Evolutionary conservation across 2,888 invertebrate genomes (phyloP), one percentile per base, ranked within the genome.

Genomic region (Pollenia angustigena): DNA sequence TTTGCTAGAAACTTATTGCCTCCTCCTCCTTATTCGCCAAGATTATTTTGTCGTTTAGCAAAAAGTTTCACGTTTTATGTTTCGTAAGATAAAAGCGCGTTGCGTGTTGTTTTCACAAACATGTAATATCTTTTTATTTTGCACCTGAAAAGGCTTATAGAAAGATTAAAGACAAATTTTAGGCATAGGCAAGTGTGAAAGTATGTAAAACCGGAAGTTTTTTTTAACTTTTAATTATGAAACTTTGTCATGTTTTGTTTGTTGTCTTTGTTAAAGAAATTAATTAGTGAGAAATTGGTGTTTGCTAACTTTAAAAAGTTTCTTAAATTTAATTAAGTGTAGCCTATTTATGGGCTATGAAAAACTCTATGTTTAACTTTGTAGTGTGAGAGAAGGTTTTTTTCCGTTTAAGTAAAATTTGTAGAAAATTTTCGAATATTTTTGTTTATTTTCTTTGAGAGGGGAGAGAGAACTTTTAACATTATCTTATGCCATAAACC

Each of bases 31-130:
- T 44, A 32, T 0, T 50, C 44, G 1, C 44, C 14, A 4, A 23
- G 11, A 18, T 42, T 7, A 71, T 44, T 56, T 56, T 44, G 10
- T 4, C 44, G 6, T 23, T 56, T 23, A 44, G 18, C 12, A 23
- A 71, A 54, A 56, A 23, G 8, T 56, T 44, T 71, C 71, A 71
- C 71, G 71, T 71, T 71, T 71, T 54, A 54, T 54, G 16, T 46
- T 42, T 42, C 12, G 16, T 40, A 12, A 54, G 52, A 69, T 50
- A 42, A 52, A 42, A 52, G 8, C 14, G 66, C 9, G 9, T 48
- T 7, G 16, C 1, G 18, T 66, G 7, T 66, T 23, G 10, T 18
- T 14, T 23, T 23, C 23, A 44, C 14, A 12, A 52, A 50, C n/a
- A 44, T 71, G 56, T 54, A 56, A 18, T 6, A 1, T 32, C 3